Evolutionary conservation across 2,797 vertebrate species (phyloP).

Genomic region (Phataginus tetradactyla): DNA sequence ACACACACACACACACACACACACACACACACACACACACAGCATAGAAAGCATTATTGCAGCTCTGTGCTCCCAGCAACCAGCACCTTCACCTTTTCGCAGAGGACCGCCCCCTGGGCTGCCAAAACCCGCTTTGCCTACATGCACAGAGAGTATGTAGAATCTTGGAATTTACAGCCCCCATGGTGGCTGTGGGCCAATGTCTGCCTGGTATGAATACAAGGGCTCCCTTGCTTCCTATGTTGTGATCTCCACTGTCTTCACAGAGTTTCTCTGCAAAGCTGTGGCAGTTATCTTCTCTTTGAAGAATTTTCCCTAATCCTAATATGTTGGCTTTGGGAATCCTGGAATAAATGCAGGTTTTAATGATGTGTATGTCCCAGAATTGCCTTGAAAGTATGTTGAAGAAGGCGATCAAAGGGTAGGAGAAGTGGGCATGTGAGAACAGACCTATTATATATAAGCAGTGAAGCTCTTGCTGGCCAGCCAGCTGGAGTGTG

Average conservation of each 20-base stretch:
- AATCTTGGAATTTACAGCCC: neutral
- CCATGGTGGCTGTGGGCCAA: neutral
- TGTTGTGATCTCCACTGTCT: neutral
- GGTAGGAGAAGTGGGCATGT: neutral
- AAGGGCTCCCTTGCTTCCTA: rapidly evolving
- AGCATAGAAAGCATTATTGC: neutral
- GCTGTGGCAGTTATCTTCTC: neutral
- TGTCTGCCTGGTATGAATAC: neutral
- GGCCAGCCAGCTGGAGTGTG: neutral
- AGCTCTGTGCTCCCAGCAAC: neutral
- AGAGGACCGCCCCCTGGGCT: neutral
- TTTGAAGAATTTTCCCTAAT: neutral
- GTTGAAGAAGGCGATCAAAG: neutral
- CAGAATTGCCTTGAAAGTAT: neutral
- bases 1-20: neutral
- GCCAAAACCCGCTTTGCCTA: neutral
- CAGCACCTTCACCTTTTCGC: neutral
- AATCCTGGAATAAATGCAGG: neutral
- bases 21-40: neutral
- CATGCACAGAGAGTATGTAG: neutral
- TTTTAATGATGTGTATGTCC: neutral
- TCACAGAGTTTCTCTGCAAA: neutral
- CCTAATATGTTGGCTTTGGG: neutral
- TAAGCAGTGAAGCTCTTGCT: neutral
- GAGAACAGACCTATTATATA: neutral